Evolutionary conservation across 2,888 invertebrate species (phyloP).

Genomic region (Parnassius apollo): DNA sequence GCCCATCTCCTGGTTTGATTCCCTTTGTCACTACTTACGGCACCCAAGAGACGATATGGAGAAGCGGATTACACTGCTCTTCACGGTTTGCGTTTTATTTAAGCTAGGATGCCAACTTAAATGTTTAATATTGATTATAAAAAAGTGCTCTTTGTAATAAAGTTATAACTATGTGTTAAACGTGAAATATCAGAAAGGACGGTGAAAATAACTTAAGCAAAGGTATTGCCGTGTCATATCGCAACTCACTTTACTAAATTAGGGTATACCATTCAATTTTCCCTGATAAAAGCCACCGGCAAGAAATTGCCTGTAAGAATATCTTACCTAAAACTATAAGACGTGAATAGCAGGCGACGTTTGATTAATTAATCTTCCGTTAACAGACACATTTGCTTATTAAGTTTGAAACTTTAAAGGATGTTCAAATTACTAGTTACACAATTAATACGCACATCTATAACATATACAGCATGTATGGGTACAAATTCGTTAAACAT

Average conservation of each 20-base stretch:
- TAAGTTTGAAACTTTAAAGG: not conserved
- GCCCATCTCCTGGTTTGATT: no score
- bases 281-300: slow-evolving; percentile 7
- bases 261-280: slow-evolving; percentile 20
- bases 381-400: not conserved
- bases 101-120: no score
- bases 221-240: slow-evolving; percentile 2
- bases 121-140: no score
- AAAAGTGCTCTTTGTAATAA: no score
- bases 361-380: slow-evolving; percentile 19
- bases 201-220: not conserved
- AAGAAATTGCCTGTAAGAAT: slow-evolving; percentile 14
- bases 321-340: slow-evolving; percentile 13
- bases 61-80: no score
- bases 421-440: not conserved
- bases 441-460: no score
- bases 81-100: no score
- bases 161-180: no score
- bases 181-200: no score
- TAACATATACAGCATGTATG: not conserved
- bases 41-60: no score
- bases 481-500: not conserved
- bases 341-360: slow-evolving; percentile 7
- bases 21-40: no score
- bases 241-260: slow-evolving; percentile 18